Evolutionary conservation across 2,113 vertebrate genomes (phyloP).

Genomic region (Sporophila hypoxantha): DNA sequence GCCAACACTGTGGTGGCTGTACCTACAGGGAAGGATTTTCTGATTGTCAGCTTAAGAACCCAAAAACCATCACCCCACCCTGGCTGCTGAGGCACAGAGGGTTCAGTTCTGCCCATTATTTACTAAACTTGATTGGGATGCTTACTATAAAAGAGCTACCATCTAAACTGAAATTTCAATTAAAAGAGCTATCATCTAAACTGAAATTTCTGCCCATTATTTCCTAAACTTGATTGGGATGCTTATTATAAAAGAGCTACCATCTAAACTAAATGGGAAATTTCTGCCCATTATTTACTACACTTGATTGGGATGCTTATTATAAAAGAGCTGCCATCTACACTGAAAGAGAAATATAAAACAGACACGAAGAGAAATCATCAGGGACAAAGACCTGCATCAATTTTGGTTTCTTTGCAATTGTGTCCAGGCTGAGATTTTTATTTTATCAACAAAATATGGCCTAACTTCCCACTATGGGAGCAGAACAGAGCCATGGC

Average conservation of each 20-base stretch:
- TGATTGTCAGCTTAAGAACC: not conserved
- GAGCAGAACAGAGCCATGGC: not conserved
- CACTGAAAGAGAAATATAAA: not conserved
- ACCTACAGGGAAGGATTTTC: not conserved
- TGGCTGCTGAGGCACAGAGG: not conserved
- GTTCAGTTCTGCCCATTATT: not conserved
- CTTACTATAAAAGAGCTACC: not conserved
- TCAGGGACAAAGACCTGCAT: not conserved
- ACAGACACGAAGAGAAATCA: not conserved
- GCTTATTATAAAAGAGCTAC: too few relatives aligned
- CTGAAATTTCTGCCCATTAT: not conserved
- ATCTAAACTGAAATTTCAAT: too few relatives aligned
- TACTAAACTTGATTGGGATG: not conserved
- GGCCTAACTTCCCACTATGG: not conserved
- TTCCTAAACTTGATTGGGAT: too few relatives aligned
- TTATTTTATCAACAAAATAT: not conserved
- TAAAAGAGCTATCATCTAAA: too few relatives aligned
- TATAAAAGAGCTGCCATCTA: not conserved
- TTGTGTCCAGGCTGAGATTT: not conserved
- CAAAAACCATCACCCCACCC: not conserved
- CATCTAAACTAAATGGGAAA: too few relatives aligned
- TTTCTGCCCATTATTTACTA: not conserved
- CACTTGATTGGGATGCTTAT: not conserved
- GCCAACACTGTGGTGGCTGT: not conserved
- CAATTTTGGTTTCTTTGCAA: not conserved